These are phyloP conservation scores for Diacarnus erythraeanus DNA, from an alignment of 37 sponge, comb jelly and placozoan species.

Conservation along the genomic window DNA sequence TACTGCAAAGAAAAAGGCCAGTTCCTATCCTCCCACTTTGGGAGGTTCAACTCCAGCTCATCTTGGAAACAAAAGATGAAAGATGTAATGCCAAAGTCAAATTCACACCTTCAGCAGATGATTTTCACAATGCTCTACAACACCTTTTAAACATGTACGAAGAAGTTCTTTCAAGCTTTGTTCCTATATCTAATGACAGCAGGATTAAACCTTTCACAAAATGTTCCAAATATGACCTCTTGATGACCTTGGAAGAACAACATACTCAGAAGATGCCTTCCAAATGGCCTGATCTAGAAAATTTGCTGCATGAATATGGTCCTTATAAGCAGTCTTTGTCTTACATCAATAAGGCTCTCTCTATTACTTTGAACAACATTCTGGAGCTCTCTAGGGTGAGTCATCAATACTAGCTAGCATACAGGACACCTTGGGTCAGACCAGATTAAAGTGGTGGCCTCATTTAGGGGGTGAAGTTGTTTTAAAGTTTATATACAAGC, in stretches of 20 bases:
- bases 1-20: not conserved
- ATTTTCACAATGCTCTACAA: slow-evolving; percentile 21
- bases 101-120: slow-evolving; percentile 29
- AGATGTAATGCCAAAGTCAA: slow-evolving; percentile 9
- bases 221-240: slow-evolving; percentile 41
- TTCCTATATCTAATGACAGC: slow-evolving; percentile 28
- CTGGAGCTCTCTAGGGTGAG: slow-evolving; percentile 15
- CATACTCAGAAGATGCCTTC: slow-evolving; percentile 4
- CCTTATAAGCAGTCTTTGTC: slow-evolving; percentile 13
- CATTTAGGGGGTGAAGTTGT: no score
- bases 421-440: no score
- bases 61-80: not conserved
- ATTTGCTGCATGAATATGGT: slow-evolving; percentile 14
- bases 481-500: no score
- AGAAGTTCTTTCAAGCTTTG: slow-evolving; percentile 31
- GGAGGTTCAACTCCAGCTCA: slow-evolving; percentile 2
- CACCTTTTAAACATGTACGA: slow-evolving; percentile 21
- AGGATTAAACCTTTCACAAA: slow-evolving; percentile 22
- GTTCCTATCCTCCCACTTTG: slow-evolving; percentile 20
- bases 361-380: slow-evolving; percentile 9
- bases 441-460: no score
- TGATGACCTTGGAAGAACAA: slow-evolving; percentile 37
- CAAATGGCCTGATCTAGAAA: slow-evolving; percentile 6
- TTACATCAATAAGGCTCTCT: not conserved
- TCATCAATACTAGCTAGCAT: no score